Evolutionary conservation across 1,140 invertebrate genomes (phyloP).

Genomic region (Cyphomyrmex costatus): DNA sequence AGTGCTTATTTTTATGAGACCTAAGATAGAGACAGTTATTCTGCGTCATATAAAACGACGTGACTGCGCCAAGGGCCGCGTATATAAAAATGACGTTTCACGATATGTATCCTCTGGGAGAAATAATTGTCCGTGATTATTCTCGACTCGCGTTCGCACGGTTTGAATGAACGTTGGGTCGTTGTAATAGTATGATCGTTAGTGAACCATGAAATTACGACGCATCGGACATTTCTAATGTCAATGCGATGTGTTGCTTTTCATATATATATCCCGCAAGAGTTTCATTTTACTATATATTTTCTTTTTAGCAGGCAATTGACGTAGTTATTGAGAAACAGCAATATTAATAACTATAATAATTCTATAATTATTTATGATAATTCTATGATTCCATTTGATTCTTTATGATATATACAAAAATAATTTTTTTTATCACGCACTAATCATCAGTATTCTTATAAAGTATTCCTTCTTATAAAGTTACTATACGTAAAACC

Average conservation of each 20-base stretch:
- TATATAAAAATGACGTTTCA: conserved; percentile 18
- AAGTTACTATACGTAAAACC: neutral
- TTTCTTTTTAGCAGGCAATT: neutral
- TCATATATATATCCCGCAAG: neutral
- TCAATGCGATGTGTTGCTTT: neutral
- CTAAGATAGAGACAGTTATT: neutral
- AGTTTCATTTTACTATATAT: conserved; percentile 12
- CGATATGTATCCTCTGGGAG: neutral
- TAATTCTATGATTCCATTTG: neutral
- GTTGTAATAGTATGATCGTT: conserved; percentile 33
- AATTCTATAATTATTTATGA: neutral
- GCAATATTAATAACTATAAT: neutral
- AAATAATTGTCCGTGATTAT: conserved; percentile 38
- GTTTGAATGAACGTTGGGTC: neutral
- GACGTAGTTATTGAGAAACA: neutral
- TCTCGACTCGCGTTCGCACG: neutral
- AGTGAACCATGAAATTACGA: conserved; percentile 51
- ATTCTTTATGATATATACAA: neutral
- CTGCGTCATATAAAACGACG: conserved; percentile 22
- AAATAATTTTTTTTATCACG: neutral
- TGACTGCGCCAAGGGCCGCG: neutral
- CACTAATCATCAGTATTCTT: neutral
- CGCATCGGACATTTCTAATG: conserved; percentile 17
- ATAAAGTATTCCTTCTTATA: neutral
- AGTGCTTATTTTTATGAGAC: conserved; percentile 32